phyloP scores from a whole-genome alignment of 2,797 vertebrate species.

The Catostomus latipinnis region DNA sequence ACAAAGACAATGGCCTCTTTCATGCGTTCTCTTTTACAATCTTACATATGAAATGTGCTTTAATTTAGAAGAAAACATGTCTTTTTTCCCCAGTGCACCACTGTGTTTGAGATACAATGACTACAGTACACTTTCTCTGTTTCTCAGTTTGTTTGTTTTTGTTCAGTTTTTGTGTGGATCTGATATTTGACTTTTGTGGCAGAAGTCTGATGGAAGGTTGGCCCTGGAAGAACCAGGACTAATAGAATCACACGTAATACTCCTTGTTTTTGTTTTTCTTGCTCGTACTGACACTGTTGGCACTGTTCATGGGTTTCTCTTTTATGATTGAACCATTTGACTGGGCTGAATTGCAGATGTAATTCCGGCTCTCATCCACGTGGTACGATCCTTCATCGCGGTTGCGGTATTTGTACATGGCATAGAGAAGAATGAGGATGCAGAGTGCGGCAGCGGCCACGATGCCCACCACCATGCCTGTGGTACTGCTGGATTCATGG shows the following conservation, averaged over 20 bases:
- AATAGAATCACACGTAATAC: constrained; percentile 95
- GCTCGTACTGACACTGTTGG: constrained; percentile 91
- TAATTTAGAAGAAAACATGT: constrained; percentile 77
- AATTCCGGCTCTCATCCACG: constrained; percentile 98
- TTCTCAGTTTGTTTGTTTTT: background rate
- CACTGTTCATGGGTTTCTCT: constrained; percentile 91
- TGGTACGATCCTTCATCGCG: constrained; percentile 97
- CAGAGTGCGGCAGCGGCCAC: constrained; percentile 95
- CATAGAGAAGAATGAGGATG: constrained; percentile 98
- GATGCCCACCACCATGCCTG: constrained; percentile 97
- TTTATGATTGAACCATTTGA: constrained; percentile 96
- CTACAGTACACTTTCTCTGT: constrained; percentile 72
- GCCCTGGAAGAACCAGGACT: constrained; percentile 7
- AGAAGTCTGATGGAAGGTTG: constrained; percentile 10
- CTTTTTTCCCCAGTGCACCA: constrained; percentile 61
- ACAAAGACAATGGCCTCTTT: too few relatives aligned
- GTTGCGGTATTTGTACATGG: constrained; percentile 99
- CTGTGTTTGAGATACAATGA: constrained; percentile 88
- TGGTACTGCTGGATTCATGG: constrained; percentile 95
- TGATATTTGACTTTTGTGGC: constrained; percentile 68
- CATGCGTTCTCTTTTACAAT: too few relatives aligned
- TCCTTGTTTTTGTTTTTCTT: constrained; percentile 99
- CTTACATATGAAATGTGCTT: constrained; percentile 72
- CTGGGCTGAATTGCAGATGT: constrained; percentile 99
- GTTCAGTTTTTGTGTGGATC: constrained; percentile 66